Base-by-base conservation (phyloP, 1,140 invertebrate species). In the Atta colombica region DNA sequence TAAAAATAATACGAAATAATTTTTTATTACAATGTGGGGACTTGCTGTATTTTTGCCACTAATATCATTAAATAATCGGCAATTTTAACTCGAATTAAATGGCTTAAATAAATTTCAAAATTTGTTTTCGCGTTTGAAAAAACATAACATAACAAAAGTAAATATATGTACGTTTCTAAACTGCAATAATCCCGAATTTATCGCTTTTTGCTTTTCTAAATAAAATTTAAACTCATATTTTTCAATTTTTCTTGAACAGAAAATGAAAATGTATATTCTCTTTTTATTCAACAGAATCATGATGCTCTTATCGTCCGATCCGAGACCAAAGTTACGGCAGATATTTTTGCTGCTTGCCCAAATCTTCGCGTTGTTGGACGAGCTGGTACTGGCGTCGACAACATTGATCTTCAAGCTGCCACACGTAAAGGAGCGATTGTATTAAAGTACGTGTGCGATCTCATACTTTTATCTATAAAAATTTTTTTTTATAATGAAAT, bases 331-430 rank as follows among this genome's bases (percentile, higher is more conserved):
- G 98, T 99, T 28, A 99, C 98, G n/a, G 96, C 97, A 77, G 98
- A 99, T 87, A 97, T 99, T 3, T 96, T 99, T 84, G 96, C 96
- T 72, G 97, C 97, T n/a, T 97, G 96, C 39, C 96, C 96, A 0
- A 96, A 96, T 35, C 95, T 99, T 18, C 98, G 98, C 93, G 96
- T 98, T 49, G 97, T 99, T 65, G 99, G 98, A 4, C 96, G 99
- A 77, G 99, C 99, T 49, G 99, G 99, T 14, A 99, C 98, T 35
- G 99, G 99, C 18, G 98, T 99, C 0, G 99, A 99, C 95, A 99
- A 99, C 95, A 99, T 99, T 90, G 99, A 99, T 95, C 97, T 98
- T 61, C 94, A 96, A 55, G 97, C 98, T 60, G 99, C 99, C 7
- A 99, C 98, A 0, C 95, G 96, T 77, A 96, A 97, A 86, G 98